Evolutionary conservation across 2,797 vertebrate species (phyloP).

Genomic region (Tarsius wallacei): DNA sequence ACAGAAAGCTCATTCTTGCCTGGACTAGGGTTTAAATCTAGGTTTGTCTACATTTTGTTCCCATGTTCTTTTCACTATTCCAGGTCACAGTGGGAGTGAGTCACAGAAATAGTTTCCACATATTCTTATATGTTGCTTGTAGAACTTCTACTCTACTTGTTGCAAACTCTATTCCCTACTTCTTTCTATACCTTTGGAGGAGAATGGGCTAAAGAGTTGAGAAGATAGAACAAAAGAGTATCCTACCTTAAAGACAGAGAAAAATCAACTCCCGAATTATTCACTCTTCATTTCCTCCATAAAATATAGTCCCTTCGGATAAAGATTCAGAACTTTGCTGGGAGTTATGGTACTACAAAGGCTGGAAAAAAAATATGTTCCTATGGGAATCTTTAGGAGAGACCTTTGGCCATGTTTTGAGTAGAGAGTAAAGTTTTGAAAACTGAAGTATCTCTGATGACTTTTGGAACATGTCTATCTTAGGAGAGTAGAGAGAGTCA

Average conservation of each 20-base stretch:
- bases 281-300: not conserved
- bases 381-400: not conserved
- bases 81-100: not conserved
- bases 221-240: not conserved
- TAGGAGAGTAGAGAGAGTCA: not conserved
- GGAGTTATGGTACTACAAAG: not conserved
- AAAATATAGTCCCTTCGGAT: not conserved
- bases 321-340: not conserved
- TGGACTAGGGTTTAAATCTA: not conserved
- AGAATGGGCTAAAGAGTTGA: not conserved
- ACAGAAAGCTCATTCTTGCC: not conserved
- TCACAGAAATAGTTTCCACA: fast-evolving
- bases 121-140: fast-evolving
- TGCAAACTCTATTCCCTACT: not conserved
- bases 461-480: not conserved
- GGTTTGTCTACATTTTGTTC: not conserved
- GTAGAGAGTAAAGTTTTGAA: not conserved
- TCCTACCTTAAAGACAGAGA: not conserved
- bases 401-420: not conserved
- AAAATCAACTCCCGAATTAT: not conserved
- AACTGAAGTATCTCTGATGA: not conserved
- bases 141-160: too few relatives aligned
- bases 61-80: not conserved
- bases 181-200: not conserved
- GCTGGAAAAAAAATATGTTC: not conserved